Base-by-base conservation (phyloP, 2,888 invertebrate genomes). In the Prenolepis imparis region DNA sequence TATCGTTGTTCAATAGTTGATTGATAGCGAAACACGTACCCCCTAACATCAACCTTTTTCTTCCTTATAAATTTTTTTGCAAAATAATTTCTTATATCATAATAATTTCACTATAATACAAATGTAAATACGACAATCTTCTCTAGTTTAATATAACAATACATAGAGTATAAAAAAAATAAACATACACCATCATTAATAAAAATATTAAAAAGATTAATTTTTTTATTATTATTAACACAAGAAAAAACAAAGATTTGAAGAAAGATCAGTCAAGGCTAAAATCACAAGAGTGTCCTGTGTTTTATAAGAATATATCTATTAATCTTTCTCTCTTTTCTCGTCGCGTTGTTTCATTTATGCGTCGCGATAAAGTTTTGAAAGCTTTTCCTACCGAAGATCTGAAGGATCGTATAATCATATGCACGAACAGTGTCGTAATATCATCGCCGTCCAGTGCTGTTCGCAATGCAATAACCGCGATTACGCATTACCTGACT, bases 381-480 rank as follows among this genome's bases (percentile, higher is more conserved):
- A 64, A 74, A 75, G 61, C 28, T 72, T 72, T 52, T 72, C 6
- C 61, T 28, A 52, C 12, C 9, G 11, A 55, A 75, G 57, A 55
- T 66, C 55, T 28, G 18, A 11, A 41, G 32, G 18, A 4, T 55
- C 55, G 28, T 28, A 3, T n/a, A 6, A 15, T n/a, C 28, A 28
- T 11, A 21, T 55, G n/a, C 39, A 28, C 21, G 57, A 18, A 63
- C 52, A 28, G 36, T 90, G 84, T 84, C 82, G 86, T 82, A 90
- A 90, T 72, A 36, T 44, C n/a, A 64, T 32, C 44, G 21, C 39
- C 6, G 52, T 15, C 3, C 48, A n/a, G n/a, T 52, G 48, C 64
- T 63, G 28, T 36, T 64, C 57, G 32, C 44, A 63, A 72, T 85
- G 82, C 82, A 85, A 81, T 89, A 87, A 88, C 85, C 32, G 74